A percentile compares a stretch with the other conserved stretches of the same genome.
Evolutionary conservation across 2,797 vertebrate genomes (phyloP).

Genomic region (Phrynocephalus forsythii): DNA sequence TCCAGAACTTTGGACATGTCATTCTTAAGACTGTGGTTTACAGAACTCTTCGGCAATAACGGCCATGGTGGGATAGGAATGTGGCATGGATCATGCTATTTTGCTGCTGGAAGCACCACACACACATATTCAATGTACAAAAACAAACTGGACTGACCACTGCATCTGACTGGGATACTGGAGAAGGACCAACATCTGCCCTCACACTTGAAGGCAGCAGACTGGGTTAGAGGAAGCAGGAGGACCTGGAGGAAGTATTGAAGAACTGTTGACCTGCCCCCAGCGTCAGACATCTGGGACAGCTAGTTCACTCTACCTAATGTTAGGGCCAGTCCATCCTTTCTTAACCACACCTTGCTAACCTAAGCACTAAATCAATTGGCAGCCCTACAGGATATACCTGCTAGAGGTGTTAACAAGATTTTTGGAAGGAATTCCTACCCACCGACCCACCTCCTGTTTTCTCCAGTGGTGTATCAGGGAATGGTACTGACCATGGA

Average conservation of each 20-base stretch:
- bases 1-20: too few species aligned
- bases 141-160: too few species aligned
- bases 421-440: not conserved
- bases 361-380: not conserved
- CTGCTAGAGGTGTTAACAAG: not conserved
- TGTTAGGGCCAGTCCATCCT: not conserved
- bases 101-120: too few species aligned
- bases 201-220: too few species aligned
- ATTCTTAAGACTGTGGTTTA: not conserved
- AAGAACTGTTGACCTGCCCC: not conserved
- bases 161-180: too few species aligned
- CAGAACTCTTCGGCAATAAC: not conserved
- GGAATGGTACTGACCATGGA: not conserved
- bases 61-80: not conserved
- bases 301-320: not conserved
- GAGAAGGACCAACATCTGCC: too few species aligned
- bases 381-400: not conserved
- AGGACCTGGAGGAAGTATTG: not conserved
- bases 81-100: too few species aligned
- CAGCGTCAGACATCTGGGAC: not conserved
- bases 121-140: too few species aligned
- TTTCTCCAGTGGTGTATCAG: not conserved
- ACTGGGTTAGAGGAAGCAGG: too few species aligned
- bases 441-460: not conserved
- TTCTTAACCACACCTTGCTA: not conserved